phyloP scores from a whole-genome alignment of 2,113 vertebrate genomes.

The Tupaia chinensis region DNA sequence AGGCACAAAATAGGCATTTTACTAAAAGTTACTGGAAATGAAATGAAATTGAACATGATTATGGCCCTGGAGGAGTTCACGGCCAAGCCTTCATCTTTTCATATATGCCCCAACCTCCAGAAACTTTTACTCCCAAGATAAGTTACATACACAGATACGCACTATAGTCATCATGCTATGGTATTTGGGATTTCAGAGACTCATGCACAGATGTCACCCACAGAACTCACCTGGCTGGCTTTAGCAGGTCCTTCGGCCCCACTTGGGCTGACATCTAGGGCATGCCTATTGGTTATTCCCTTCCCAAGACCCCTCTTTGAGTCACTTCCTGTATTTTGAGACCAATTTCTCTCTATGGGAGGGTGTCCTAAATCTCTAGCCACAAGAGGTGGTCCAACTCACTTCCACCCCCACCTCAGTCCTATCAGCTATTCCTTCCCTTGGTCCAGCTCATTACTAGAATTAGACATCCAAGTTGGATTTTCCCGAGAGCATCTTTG shows the following conservation, averaged over 20 bases:
- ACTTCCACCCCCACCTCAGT: not conserved
- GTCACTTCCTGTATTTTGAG: slow-evolving; percentile 68
- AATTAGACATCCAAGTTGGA: not conserved
- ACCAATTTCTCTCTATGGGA: slow-evolving; percentile 62
- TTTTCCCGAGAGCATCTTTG: fast-evolving
- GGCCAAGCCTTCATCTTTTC: not conserved
- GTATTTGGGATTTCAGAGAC: not conserved
- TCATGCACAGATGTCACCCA: fast-evolving
- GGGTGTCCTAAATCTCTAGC: slow-evolving; percentile 45
- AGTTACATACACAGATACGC: not conserved
- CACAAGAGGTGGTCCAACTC: slow-evolving; percentile 68
- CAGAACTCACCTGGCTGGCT: not conserved
- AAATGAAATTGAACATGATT: not conserved
- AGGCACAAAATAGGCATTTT: not conserved
- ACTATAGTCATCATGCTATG: fast-evolving
- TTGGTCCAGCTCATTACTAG: slow-evolving; percentile 59
- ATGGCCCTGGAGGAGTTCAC: not conserved
- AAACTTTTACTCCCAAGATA: not conserved
- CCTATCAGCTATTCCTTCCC: slow-evolving; percentile 16
- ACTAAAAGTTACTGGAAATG: not conserved
- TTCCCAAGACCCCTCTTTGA: slow-evolving; percentile 36
- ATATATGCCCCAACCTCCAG: not conserved
- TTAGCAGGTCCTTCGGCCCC: fast-evolving
- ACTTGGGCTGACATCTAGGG: not conserved
- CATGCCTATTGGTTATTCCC: no score